Conservation (phyloP, 2,113 vertebrate genomes). For the Pyxicephalus adspersus region DNA sequence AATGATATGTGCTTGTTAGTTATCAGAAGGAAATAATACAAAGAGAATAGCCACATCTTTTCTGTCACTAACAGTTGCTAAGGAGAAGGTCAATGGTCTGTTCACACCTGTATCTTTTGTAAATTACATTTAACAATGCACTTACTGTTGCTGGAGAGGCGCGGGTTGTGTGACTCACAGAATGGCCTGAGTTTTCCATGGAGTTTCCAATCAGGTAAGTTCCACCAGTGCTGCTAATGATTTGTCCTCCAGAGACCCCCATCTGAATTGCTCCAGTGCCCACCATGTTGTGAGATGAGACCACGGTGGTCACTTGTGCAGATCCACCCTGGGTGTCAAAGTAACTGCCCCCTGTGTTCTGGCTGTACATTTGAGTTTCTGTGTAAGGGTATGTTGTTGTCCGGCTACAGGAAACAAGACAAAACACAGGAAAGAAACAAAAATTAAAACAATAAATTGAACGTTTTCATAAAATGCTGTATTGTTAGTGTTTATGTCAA, state of each 20-base stretch:
- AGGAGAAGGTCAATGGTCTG: constrained; percentile 26
- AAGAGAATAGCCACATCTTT: not conserved
- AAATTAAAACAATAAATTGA: not conserved
- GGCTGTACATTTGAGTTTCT: constrained; percentile 85
- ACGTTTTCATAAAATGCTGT: no score
- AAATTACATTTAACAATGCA: constrained; percentile 60
- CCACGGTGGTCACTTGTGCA: constrained; percentile 82
- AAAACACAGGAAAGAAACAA: not conserved
- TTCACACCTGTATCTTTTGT: constrained; percentile 34
- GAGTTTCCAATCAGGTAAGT: constrained; percentile 82
- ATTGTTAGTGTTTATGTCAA: no score
- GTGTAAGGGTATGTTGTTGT: constrained; percentile 84
- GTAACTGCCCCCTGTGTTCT: constrained; percentile 82
- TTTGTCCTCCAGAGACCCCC: constrained; percentile 82
- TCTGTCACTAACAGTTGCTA: constrained; percentile 23
- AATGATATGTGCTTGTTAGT: constrained; percentile 37
- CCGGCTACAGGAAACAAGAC: constrained; percentile 71
- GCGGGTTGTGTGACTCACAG: constrained; percentile 80
- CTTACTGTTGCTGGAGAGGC: constrained; percentile 84
- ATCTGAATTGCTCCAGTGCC: constrained; percentile 83
- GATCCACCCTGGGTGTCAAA: constrained; percentile 84
- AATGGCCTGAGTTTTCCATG: constrained; percentile 83
- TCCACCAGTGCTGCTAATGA: constrained; percentile 83
- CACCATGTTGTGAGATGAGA: constrained; percentile 84
- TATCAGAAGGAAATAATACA: constrained; percentile 6